phyloP scores from a whole-genome alignment of 1,140 invertebrate species.

The Sitophilus oryzae region DNA sequence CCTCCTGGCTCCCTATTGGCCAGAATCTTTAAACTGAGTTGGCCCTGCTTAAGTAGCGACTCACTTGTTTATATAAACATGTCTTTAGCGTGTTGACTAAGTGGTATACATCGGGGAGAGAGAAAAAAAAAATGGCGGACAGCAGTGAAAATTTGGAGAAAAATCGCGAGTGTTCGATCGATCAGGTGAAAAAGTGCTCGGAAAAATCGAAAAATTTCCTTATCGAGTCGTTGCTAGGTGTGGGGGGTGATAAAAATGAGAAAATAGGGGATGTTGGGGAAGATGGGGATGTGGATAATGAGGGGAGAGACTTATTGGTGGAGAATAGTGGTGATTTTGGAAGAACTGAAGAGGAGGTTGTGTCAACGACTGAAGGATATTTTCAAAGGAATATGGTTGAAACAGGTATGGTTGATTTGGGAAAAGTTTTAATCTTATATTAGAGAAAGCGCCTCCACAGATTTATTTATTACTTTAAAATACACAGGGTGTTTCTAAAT shows the following conservation, averaged over 20 bases:
- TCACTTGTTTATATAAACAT: conserved; percentile 8
- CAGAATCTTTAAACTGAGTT: not conserved
- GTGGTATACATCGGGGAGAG: not conserved
- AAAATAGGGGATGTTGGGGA: not conserved
- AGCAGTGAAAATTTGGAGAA: too few species aligned
- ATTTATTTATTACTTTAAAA: too few species aligned
- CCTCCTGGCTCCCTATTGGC: conserved; percentile 14
- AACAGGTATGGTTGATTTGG: too few species aligned
- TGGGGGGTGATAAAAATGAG: not conserved
- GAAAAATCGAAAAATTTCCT: conserved; percentile 10
- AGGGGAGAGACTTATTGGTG: not conserved
- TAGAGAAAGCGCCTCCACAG: too few species aligned
- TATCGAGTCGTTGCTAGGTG: conserved; percentile 5
- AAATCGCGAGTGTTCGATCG: not conserved
- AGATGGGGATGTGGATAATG: not conserved
- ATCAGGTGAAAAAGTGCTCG: not conserved
- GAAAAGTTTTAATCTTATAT: too few species aligned
- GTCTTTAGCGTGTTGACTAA: conserved; percentile 9
- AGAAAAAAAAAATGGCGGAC: conserved; percentile 1
- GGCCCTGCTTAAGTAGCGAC: conserved; percentile 1
- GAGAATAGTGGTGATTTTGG: not conserved
- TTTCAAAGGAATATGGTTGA: not conserved
- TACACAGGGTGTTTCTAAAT: too few species aligned
- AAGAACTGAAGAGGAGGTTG: not conserved
- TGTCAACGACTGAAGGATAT: not conserved